Conservation (phyloP, 1,140 invertebrate species). For the Aricia agestis region DNA sequence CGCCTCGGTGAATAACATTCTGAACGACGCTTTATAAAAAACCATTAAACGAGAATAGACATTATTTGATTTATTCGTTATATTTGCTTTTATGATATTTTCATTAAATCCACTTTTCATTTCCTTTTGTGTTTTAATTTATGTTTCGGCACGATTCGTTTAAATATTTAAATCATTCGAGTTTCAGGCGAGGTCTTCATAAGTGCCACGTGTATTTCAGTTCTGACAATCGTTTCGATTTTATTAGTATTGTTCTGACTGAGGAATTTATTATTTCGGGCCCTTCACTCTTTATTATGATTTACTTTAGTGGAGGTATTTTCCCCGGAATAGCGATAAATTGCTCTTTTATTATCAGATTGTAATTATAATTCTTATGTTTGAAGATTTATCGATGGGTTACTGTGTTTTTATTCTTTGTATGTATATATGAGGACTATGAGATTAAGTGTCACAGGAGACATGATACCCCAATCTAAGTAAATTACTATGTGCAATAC, state of each 20-base stretch:
- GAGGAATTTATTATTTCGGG: background rate
- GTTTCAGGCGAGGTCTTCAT: background rate
- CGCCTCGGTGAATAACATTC: constrained; percentile 46
- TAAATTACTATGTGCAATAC: no score
- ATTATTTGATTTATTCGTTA: constrained; percentile 61
- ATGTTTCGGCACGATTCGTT: background rate
- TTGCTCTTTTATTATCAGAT: background rate
- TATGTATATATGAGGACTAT: no score
- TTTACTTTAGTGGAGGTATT: background rate
- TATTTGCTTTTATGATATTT: constrained; percentile 47
- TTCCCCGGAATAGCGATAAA: background rate
- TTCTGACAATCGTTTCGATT: background rate
- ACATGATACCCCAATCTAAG: no score
- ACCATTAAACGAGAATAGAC: constrained; percentile 39
- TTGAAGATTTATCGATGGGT: no score
- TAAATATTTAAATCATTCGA: constrained; percentile 4
- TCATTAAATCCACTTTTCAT: constrained; percentile 31
- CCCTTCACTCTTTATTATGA: background rate
- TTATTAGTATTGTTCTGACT: background rate
- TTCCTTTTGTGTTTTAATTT: constrained; percentile 25
- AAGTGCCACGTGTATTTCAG: background rate
- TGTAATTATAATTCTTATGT: no score
- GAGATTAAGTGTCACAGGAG: no score
- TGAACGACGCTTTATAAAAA: constrained; percentile 51
- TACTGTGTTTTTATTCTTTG: no score